Evolutionary conservation across 2,888 invertebrate genomes (phyloP).

Genomic region (Schizotus pectinicornis): DNA sequence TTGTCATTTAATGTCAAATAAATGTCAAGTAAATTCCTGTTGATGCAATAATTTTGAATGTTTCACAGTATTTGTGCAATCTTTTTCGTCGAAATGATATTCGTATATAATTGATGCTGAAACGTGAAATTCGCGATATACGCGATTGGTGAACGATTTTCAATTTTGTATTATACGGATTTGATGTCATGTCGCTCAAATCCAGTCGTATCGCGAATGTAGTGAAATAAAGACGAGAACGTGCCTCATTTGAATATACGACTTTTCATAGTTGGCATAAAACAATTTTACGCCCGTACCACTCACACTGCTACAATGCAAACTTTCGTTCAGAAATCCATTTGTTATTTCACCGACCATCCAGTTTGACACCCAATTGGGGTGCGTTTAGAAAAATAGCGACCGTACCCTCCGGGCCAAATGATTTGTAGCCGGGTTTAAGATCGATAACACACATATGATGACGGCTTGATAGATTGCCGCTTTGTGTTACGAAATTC

Average conservation of each 20-base stretch:
- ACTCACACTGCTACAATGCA: constrained; percentile 4
- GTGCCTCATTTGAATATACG: constrained; percentile 3
- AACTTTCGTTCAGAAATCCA: constrained; percentile 15
- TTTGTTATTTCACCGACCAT: constrained; percentile 6
- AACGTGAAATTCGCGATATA: no score
- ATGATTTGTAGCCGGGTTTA: constrained; percentile 16
- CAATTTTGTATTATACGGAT: no score
- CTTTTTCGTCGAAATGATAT: no score
- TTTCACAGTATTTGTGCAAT: no score
- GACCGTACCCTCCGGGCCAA: constrained; percentile 1
- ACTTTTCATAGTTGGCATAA: constrained; percentile 8
- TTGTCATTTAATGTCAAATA: no score
- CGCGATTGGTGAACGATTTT: no score
- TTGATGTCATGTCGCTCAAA: no score
- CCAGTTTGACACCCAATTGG: constrained; percentile 12
- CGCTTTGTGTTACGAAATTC: constrained; percentile 3
- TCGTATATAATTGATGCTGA: no score
- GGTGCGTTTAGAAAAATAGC: constrained; percentile 20
- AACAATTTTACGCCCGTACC: not conserved
- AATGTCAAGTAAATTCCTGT: no score
- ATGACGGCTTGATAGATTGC: constrained; percentile 22
- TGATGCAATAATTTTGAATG: no score
- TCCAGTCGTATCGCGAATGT: no score
- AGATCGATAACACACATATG: constrained; percentile 16
- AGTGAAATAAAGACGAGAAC: no score